These are phyloP conservation scores for Drosophila malerkotliana DNA, from an alignment of 1,140 invertebrate genomes.

Conservation along the genomic window DNA sequence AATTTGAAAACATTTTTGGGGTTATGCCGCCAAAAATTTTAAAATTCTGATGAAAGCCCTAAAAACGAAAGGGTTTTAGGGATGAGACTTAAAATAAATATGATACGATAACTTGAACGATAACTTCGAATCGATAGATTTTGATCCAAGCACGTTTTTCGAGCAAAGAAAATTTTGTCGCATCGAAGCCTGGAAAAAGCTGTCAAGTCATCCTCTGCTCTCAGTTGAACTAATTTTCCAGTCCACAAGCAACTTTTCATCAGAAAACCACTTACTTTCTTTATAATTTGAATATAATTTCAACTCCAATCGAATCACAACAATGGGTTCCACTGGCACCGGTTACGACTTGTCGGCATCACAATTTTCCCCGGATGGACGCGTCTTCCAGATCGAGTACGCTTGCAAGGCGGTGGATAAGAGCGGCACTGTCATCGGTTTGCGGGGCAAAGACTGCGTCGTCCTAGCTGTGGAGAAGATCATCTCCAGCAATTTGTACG, in stretches of 20 bases:
- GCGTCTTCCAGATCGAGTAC: conserved; percentile 99
- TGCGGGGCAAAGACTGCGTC: conserved; percentile 97
- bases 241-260: no score
- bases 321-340: conserved; percentile 98
- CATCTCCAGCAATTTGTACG: conserved; percentile 98
- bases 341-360: conserved; percentile 99
- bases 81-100: no score
- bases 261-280: no score
- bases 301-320: conserved; percentile 34
- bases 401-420: conserved; percentile 99
- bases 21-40: no score
- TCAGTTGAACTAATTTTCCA: conserved; percentile 24
- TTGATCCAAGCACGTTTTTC: no score
- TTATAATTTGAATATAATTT: not conserved
- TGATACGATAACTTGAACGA: no score
- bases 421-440: conserved; percentile 97
- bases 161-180: not conserved
- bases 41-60: no score
- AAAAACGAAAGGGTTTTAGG: no score
- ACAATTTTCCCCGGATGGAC: conserved; percentile 99
- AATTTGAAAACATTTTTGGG: no score
- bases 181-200: conserved; percentile 60
- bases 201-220: conserved; percentile 76
- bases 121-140: no score
- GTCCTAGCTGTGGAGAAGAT: conserved; percentile 99